These are phyloP conservation scores for Silurus aristotelis DNA, from an alignment of 2,797 vertebrate genomes.

Conservation along the genomic window DNA sequence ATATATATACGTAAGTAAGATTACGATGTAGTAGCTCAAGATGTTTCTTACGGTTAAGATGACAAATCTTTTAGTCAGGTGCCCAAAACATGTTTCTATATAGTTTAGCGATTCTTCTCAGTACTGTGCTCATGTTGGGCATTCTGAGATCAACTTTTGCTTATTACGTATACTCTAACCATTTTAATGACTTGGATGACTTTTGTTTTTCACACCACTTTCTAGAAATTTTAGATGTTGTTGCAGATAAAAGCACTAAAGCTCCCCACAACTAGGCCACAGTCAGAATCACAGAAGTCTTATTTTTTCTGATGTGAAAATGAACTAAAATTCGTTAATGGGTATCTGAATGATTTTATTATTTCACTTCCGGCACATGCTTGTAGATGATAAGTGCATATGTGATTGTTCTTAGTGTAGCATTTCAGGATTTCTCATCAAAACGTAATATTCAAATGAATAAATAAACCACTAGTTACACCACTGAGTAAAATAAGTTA, in stretches of 20 bases:
- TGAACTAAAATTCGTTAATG: background rate
- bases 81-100: too few species aligned
- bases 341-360: too few species aligned
- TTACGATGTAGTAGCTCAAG: too few species aligned
- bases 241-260: background rate
- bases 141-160: too few species aligned
- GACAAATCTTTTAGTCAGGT: too few species aligned
- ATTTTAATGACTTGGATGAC: background rate
- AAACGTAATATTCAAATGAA: background rate
- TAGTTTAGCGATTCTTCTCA: too few species aligned
- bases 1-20: too few species aligned
- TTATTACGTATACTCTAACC: too few species aligned
- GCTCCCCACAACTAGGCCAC: background rate
- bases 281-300: background rate
- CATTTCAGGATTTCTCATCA: background rate
- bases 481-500: background rate
- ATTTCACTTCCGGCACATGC: too few species aligned
- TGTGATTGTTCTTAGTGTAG: background rate
- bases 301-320: background rate
- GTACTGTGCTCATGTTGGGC: too few species aligned
- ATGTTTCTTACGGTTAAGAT: too few species aligned
- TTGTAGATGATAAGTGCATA: background rate
- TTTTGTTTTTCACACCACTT: background rate
- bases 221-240: background rate
- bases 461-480: background rate